phyloP scores from a whole-genome alignment of 2,888 invertebrate species.

The Leptopilina syphax region DNA sequence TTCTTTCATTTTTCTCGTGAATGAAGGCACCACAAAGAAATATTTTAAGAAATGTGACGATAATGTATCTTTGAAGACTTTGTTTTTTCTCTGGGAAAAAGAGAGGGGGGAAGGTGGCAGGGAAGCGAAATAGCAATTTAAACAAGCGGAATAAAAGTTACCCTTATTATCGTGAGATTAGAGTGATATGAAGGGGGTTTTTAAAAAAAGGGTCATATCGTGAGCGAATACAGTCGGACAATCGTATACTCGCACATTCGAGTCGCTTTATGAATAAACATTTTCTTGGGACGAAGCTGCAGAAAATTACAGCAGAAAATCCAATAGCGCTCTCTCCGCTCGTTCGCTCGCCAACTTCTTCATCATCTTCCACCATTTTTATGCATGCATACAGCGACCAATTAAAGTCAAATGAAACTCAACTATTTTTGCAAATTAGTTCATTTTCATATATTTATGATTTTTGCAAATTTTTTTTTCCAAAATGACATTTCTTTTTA shows the following conservation, averaged over 20 bases:
- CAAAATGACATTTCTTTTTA: no score
- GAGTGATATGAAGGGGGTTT: constrained; percentile 31
- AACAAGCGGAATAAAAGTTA: constrained; percentile 47
- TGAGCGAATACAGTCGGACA: constrained; percentile 62
- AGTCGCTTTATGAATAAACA: constrained; percentile 72
- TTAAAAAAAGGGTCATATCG: constrained; percentile 43
- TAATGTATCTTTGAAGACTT: constrained; percentile 14
- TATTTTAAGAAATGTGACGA: not conserved
- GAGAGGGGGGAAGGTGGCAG: no score
- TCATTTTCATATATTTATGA: not conserved
- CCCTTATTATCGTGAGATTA: constrained; percentile 59
- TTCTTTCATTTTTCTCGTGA: no score
- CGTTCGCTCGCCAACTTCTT: constrained; percentile 37
- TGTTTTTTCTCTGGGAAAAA: not conserved
- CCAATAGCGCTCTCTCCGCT: constrained; percentile 44
- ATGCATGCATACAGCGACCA: constrained; percentile 30
- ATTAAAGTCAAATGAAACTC: constrained; percentile 33
- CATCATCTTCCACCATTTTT: constrained; percentile 32
- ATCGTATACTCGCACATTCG: constrained; percentile 64
- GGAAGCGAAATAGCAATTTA: not conserved
- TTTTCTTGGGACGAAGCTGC: constrained; percentile 64
- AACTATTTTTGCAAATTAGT: constrained; percentile 18
- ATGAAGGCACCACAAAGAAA: not conserved
- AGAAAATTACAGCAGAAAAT: constrained; percentile 70
- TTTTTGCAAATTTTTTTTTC: no score